Conservation (phyloP, 2,888 invertebrate genomes). For the Drosophila melanosoma region DNA sequence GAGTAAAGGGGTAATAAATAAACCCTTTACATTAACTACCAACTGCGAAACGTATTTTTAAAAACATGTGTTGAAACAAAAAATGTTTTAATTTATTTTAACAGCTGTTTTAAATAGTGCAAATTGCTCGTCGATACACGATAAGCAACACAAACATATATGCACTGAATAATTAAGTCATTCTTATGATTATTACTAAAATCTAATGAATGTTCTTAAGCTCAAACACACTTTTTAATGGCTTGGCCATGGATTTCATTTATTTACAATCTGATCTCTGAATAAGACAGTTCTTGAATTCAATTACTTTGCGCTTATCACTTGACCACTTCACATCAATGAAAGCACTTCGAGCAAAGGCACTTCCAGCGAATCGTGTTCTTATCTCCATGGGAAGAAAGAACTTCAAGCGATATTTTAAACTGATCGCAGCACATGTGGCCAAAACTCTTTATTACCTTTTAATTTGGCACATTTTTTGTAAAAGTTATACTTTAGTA, state of each 20-base stretch:
- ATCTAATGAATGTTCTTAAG: not conserved
- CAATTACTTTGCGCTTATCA: constrained; percentile 17
- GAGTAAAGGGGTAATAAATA: not conserved
- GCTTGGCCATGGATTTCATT: constrained; percentile 6
- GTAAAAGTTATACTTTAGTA: not conserved
- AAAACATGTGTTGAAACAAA: not conserved
- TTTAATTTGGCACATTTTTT: not conserved
- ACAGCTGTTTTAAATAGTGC: not conserved
- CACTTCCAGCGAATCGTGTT: not conserved
- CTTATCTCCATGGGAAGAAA: constrained; percentile 5
- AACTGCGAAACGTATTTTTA: not conserved
- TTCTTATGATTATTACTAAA: not conserved
- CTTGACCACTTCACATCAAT: constrained; percentile 18
- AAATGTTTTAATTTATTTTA: not conserved
- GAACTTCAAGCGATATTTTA: not conserved
- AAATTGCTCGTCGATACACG: not conserved
- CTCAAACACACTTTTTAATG: not conserved
- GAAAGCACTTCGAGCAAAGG: constrained; percentile 14
- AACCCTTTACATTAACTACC: not conserved
- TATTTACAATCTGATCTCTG: constrained; percentile 28
- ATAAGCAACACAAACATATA: not conserved
- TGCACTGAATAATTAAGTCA: not conserved
- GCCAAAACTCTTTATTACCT: not conserved
- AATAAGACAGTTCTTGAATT: not conserved
- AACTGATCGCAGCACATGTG: not conserved